phyloP scores from a whole-genome alignment of 2,888 invertebrate species.

The Nephrotoma appendiculata region DNA sequence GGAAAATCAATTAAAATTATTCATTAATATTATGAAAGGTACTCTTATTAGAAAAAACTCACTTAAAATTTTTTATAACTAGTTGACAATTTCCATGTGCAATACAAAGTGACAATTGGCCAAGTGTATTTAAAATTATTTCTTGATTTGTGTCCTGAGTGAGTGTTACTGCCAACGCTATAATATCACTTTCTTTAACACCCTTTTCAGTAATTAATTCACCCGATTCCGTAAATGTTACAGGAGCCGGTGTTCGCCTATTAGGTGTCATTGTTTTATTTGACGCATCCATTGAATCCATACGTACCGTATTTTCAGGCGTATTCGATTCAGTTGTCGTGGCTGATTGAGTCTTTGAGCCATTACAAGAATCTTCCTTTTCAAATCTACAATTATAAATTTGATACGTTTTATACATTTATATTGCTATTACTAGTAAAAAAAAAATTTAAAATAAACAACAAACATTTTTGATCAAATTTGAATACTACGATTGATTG shows the following conservation, averaged over 20 bases:
- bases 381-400: conserved; percentile 15
- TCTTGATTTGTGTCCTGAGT: conserved; percentile 25
- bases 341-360: conserved; percentile 33
- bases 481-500: conserved; percentile 6
- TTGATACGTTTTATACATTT: background rate
- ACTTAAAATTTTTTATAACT: conserved; percentile 37
- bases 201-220: conserved; percentile 40
- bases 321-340: conserved; percentile 36
- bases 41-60: conserved; percentile 13
- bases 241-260: conserved; percentile 30
- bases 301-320: conserved; percentile 32
- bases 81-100: conserved; percentile 36
- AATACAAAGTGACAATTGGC: conserved; percentile 34
- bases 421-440: background rate
- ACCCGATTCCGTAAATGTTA: conserved; percentile 40
- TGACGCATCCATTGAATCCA: conserved; percentile 22
- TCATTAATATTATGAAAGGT: background rate
- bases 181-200: conserved; percentile 33
- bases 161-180: conserved; percentile 29
- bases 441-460: background rate
- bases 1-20: conserved; percentile 13
- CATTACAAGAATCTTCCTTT: conserved; percentile 28
- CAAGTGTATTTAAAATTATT: conserved; percentile 29
- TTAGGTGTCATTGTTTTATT: conserved; percentile 19
- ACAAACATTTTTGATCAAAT: background rate